Evolutionary conservation across 2,113 vertebrate species (phyloP).

Genomic region (Mellivora capensis): DNA sequence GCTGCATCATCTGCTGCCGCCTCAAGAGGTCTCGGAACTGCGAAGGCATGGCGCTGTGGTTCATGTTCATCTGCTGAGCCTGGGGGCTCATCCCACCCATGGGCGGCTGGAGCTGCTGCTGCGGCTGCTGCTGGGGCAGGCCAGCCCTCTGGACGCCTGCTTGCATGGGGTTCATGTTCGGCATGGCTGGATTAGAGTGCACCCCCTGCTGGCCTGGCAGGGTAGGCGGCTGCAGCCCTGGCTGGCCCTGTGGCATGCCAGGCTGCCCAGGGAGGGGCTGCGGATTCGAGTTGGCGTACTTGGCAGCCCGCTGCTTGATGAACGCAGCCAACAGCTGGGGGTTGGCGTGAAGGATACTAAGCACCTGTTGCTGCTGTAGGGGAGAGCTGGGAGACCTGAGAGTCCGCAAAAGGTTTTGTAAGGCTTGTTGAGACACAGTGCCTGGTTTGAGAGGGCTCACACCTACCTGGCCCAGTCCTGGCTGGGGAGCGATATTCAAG

Average conservation of each 20-base stretch:
- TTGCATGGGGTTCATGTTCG: conserved; percentile 86
- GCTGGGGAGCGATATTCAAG: conserved; percentile 86
- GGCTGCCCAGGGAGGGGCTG: conserved; percentile 84
- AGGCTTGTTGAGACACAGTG: conserved; percentile 88
- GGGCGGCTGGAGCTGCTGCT: conserved; percentile 76
- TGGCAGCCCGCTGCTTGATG: conserved; percentile 95
- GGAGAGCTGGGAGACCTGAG: conserved; percentile 89
- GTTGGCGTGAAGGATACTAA: conserved; percentile 97
- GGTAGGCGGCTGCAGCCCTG: conserved; percentile 78
- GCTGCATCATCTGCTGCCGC: conserved; percentile 89
- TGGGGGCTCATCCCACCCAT: conserved; percentile 86
- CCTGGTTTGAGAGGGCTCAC: conserved; percentile 84
- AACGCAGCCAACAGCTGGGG: conserved; percentile 97
- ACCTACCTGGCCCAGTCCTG: conserved; percentile 86
- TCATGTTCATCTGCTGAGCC: conserved; percentile 87
- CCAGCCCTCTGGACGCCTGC: conserved; percentile 80
- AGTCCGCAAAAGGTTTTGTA: conserved; percentile 87
- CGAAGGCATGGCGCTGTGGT: conserved; percentile 86
- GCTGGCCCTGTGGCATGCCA: conserved; percentile 82
- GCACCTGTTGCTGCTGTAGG: conserved; percentile 95
- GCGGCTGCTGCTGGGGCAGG: conserved; percentile 82
- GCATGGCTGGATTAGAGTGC: conserved; percentile 83
- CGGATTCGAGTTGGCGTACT: conserved; percentile 87
- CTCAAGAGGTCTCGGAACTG: conserved; percentile 92
- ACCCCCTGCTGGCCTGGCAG: conserved; percentile 84